Evolutionary conservation across 2,797 vertebrate genomes (phyloP).

Genomic region (Podargus strigoides): DNA sequence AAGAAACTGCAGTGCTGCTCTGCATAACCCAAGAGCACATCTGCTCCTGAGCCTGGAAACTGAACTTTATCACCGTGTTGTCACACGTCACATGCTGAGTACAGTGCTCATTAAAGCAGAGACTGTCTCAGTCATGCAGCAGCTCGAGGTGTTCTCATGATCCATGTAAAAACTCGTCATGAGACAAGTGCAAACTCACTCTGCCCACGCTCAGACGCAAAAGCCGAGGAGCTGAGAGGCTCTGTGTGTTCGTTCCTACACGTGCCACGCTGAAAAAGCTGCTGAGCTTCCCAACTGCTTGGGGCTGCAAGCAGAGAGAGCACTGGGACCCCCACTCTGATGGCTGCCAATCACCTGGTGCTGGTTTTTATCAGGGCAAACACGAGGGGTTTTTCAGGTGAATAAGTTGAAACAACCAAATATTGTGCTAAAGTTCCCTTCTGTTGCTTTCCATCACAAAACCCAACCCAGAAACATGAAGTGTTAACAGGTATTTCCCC

Average conservation of each 20-base stretch:
- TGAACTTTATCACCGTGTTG: background rate
- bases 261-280: accelerated
- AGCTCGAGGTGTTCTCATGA: background rate
- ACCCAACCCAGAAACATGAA: background rate
- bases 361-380: background rate
- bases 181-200: background rate
- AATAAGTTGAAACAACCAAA: background rate
- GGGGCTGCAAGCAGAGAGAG: background rate
- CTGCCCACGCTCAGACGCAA: background rate
- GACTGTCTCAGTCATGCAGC: background rate
- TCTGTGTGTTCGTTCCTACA: background rate
- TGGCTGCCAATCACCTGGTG: background rate
- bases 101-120: background rate
- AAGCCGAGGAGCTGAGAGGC: background rate
- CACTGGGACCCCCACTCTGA: accelerated
- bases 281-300: background rate
- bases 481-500: background rate
- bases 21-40: too few species aligned
- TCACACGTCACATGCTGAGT: background rate
- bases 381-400: background rate
- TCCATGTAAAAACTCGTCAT: background rate
- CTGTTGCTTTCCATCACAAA: background rate
- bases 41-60: too few species aligned
- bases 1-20: too few species aligned
- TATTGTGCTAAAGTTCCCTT: background rate